Base-by-base conservation (phyloP, 2,888 invertebrate genomes). In the Poecilobothrus nobilitatus region DNA sequence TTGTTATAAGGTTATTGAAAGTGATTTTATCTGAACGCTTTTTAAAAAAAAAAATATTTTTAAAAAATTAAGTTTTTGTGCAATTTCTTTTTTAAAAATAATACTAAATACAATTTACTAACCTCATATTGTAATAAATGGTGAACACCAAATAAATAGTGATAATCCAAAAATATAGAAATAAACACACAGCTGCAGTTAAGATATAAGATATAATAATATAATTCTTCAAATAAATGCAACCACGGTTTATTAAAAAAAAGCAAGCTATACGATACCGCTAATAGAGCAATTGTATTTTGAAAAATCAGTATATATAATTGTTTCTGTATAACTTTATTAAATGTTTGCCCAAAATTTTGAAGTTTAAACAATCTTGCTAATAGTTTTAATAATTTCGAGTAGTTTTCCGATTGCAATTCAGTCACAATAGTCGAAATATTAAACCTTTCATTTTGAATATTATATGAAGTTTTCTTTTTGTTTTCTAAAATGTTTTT, bases 281-380 rank as follows among this genome's bases (percentile, higher is more conserved):
- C 27, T 20, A 65, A 18, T n/a, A 65, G 18, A 33, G n/a, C 34
- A 15, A 65, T 34, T 65, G 65, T 34, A 65, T 65, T 65, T 65
- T 34, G 34, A 34, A 65, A 34, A n/a, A 65, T 65, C 34, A 65
- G n/a, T 8, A 65, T n/a, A 34, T 27, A 34, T 15, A 34, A 20
- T 65, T 65, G 65, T 34, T 65, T 65, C n/a, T 65, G 65, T n/a
- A 65, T n/a, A 20, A 65, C 9, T n/a, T 12, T 8, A 65, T 65
- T 65, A 34, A 65, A 65, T 34, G 33, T 9, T 34, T 34, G 33
- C 1, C 4, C 9, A n/a, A 65, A 65, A n/a, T 65, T 20, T 65
- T 65, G 34, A 33, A 65, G 12, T 21, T 33, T 10, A 5, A 34
- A 7, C 34, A 65, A 34, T 34, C 18, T 65, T 34, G 33, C 15